These are phyloP conservation scores for Drosophila takahashii DNA, from an alignment of 1,140 invertebrate genomes.

Conservation along the genomic window DNA sequence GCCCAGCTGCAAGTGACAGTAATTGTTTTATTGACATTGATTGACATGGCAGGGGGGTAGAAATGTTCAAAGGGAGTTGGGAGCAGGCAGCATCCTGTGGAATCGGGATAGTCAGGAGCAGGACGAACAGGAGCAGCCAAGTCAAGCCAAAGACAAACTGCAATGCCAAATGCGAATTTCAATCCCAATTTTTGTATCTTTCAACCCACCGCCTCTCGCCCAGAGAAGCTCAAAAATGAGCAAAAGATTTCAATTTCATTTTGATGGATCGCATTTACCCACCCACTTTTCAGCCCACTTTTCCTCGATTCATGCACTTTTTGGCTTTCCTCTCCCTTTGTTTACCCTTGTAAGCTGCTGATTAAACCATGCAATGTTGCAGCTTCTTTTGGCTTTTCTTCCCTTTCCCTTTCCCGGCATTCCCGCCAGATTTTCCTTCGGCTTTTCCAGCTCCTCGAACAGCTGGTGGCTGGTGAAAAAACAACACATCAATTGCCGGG, in stretches of 20 bases:
- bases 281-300: constrained; percentile 2
- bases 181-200: constrained; percentile 48
- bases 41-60: constrained; percentile 66
- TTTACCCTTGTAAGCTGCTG: constrained; percentile 80
- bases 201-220: background rate
- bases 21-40: constrained; percentile 84
- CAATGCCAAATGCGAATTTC: constrained; percentile 68
- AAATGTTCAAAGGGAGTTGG: background rate
- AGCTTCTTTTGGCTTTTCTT: constrained; percentile 17
- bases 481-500: constrained; percentile 64
- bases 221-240: constrained; percentile 71
- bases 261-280: constrained; percentile 73
- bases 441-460: constrained; percentile 25
- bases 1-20: constrained; percentile 81
- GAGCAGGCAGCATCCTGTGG: constrained; percentile 11
- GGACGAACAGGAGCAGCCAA: constrained; percentile 32
- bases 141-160: constrained; percentile 81
- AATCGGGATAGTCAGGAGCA: background rate
- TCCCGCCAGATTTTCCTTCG: constrained; percentile 9
- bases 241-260: constrained; percentile 84
- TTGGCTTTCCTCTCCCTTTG: constrained; percentile 47
- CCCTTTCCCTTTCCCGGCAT: background rate
- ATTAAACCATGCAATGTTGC: constrained; percentile 74
- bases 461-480: constrained; percentile 31
- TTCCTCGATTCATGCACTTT: constrained; percentile 42